Evolutionary conservation across 2,888 invertebrate genomes (phyloP), one percentile per base, ranked within the genome.

Genomic region (Nephrotoma guestfalica): DNA sequence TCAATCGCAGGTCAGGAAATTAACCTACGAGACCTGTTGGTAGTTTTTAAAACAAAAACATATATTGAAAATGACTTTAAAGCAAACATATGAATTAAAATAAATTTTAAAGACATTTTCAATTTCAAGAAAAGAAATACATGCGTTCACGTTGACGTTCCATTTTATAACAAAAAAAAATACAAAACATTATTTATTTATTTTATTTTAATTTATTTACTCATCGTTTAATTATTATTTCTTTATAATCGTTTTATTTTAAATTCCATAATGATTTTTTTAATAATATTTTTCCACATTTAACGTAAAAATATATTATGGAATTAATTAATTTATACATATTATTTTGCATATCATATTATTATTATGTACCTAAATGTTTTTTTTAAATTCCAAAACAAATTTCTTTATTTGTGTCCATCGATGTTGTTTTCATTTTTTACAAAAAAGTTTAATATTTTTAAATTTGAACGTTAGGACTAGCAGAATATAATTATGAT

Each of bases 1-100:
- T 98, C 93, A 98, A 98, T 94, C 97, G 97, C 96, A 98, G 98
- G 97, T 97, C 91, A 92, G 92, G 90, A 91, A 87, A 86, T 84
- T 83, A 86, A 84, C 86, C 86, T 87, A 86, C 87, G 87, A 86
- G 87, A 87, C 86, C 88, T 87, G 88, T 86, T 88, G 87, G 87
- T 88, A 88, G 88, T 87, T 88, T 87, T 88, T 86, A 41, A 86
- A 87, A 2, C 30, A 71, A 83, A n/a, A 85, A 84, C n/a, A 30
- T 86, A 86, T 86, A 51, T 87, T 86, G 87, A 87, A 87, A 88
- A 88, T 87, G 88, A 88, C 87, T 88, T 87, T 87, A 86, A 18
- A 51, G 15, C 41, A 85, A 51, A 40, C 43, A 85, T 15, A 43
- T 85, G 30, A 30, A 13, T 41, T 15, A n/a, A 41, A 83, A 41